Evolutionary conservation across 2,113 vertebrate species (phyloP), one percentile per base, ranked within the genome.

Genomic region (Hippocampus abdominalis): DNA sequence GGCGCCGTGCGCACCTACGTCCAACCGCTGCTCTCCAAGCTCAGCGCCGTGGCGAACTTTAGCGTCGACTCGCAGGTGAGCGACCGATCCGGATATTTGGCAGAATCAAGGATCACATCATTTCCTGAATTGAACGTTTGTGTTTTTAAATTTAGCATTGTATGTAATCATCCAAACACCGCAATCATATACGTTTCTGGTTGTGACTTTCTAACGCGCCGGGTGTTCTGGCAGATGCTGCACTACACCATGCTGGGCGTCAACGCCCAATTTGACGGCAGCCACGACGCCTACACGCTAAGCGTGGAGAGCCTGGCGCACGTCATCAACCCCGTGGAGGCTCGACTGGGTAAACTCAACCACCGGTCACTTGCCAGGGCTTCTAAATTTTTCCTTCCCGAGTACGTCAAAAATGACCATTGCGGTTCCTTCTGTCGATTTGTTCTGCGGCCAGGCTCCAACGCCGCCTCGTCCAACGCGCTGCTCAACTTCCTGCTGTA

Each of bases 321-420:
- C 0, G 96, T 99, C 81, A 99, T 99, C 87, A 99, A 99, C 87
- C 96, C 96, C 0, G 96, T 98, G 82, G 97, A 99, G 82, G 95
- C 97, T 23, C 89, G 96, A 69, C 92, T 99, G 48, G 96, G 97
- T 98, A 88, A 88, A 93, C 10, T 40, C 20, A 13, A 29, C 12
- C 1, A 15, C 23, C 10, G 54, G 3, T 57, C 54, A 4, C 3
- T 57, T 57, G 11, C 54, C 13, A 3, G 10, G 42, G 12, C 0
- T 12, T 12, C 42, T n/a, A n/a, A 1, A 20, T 32, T 1, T 32
- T 29, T 16, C 15, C 16, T 18, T 18, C 15, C 15, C 7, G 57
- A 29, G 2, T 3, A 8, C 27, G 2, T 29, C 3, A 1, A 44
- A 44, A 15, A 44, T 53, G 1, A 60, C 2, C 64, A 4, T 70